These are phyloP conservation scores for Orycteropus afer DNA, from an alignment of 2,113 vertebrate genomes.

Conservation along the genomic window DNA sequence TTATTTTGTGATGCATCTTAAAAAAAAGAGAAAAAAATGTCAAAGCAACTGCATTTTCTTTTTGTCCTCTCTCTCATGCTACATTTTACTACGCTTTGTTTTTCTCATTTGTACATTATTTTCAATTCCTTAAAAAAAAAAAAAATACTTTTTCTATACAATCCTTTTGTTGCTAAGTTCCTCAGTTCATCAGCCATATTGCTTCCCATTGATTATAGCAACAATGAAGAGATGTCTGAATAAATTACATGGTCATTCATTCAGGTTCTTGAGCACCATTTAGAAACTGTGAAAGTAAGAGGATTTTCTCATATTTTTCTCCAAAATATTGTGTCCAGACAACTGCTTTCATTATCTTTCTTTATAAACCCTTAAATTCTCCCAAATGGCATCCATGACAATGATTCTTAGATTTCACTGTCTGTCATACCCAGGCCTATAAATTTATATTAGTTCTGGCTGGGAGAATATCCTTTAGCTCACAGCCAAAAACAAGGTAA, in stretches of 20 bases:
- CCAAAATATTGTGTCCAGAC: neutral
- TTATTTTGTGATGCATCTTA: neutral
- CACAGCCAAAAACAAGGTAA: neutral
- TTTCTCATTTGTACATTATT: neutral
- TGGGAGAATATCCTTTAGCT: neutral
- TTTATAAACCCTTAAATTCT: neutral
- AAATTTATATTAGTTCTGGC: neutral
- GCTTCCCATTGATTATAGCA: neutral
- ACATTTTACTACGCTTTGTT: neutral
- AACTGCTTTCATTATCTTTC: neutral
- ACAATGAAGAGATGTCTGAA: neutral
- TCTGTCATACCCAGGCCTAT: neutral
- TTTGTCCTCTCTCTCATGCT: neutral
- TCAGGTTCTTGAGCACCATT: neutral
- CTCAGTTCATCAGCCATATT: neutral
- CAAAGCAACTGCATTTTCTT: neutral
- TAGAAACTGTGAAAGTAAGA: neutral
- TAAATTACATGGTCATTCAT: too few relatives aligned
- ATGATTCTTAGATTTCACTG: neutral
- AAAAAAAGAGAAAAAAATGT: neutral
- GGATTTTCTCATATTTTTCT: neutral
- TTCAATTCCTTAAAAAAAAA: neutral
- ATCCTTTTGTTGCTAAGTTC: neutral
- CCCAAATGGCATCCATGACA: neutral
- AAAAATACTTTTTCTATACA: neutral